phyloP scores from a whole-genome alignment of 2,113 vertebrate species.

The Hippocampus comes region DNA sequence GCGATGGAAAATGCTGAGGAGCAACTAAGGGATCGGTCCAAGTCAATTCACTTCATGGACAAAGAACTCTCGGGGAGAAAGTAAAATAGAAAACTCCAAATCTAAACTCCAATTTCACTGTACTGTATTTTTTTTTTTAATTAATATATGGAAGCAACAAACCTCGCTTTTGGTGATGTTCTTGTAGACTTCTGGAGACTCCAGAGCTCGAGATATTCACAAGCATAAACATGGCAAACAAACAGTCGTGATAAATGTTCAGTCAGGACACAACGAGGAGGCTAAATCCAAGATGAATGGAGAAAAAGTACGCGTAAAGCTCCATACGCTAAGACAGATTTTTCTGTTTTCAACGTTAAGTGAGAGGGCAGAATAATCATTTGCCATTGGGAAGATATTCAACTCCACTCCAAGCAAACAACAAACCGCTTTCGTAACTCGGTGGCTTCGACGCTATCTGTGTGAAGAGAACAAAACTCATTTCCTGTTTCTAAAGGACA shows the following conservation, averaged over 20 bases:
- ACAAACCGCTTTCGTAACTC: slow-evolving; percentile 10
- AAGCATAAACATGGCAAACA: too few relatives aligned
- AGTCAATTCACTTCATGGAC: background rate
- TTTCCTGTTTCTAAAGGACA: slow-evolving; percentile 13
- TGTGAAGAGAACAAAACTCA: slow-evolving; percentile 14
- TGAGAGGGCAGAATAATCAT: background rate
- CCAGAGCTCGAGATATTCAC: background rate
- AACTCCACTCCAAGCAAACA: background rate
- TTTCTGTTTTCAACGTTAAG: background rate
- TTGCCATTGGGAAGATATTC: background rate
- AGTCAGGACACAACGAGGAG: too few relatives aligned
- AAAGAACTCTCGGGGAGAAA: background rate
- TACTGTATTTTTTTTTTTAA: too few relatives aligned
- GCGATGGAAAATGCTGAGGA: background rate
- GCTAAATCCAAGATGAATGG: too few relatives aligned
- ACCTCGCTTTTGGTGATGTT: background rate
- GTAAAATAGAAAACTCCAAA: background rate
- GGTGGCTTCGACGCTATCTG: background rate
- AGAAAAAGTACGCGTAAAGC: too few relatives aligned
- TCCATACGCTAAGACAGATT: background rate
- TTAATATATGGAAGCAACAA: too few relatives aligned
- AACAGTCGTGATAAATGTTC: too few relatives aligned
- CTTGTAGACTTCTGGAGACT: too few relatives aligned
- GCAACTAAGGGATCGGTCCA: background rate
- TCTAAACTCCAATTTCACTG: background rate